A percentile compares a stretch with the other conserved stretches of the same genome.
phyloP scores from a whole-genome alignment of 2,113 vertebrate genomes.

The Tapirus terrestris region DNA sequence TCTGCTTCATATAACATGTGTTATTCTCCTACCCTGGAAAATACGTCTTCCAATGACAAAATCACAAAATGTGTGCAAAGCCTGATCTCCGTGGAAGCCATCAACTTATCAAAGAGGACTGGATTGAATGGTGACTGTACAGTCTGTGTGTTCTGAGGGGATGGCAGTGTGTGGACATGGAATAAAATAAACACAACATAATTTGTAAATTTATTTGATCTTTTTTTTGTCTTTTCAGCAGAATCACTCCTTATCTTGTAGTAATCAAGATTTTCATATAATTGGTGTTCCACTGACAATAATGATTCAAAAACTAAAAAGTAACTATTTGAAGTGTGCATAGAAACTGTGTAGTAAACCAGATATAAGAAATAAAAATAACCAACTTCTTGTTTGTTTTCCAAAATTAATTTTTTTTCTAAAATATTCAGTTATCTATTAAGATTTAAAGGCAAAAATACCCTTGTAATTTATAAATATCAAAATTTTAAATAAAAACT shows the following conservation, averaged over 20 bases:
- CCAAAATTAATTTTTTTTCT: neutral
- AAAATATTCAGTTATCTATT: neutral
- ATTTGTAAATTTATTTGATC: neutral
- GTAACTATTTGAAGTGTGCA: neutral
- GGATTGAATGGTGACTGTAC: accelerated
- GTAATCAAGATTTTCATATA: neutral
- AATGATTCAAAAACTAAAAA: neutral
- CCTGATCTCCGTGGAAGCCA: accelerated
- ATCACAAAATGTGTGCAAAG: accelerated
- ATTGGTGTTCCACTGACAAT: neutral
- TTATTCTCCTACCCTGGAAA: neutral
- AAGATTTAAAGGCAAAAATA: neutral
- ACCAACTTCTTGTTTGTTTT: neutral
- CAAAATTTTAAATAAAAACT: neutral
- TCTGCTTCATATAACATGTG: accelerated
- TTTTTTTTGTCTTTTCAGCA: neutral
- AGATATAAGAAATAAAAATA: neutral
- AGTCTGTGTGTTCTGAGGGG: neutral
- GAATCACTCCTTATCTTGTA: neutral
- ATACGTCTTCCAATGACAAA: accelerated
- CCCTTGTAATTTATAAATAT: neutral
- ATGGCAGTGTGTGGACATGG: neutral
- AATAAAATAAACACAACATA: too few relatives aligned
- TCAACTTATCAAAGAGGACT: accelerated
- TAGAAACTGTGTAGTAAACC: neutral